Evolutionary conservation across 2,797 vertebrate genomes (phyloP).

Genomic region (Periparus ater): DNA sequence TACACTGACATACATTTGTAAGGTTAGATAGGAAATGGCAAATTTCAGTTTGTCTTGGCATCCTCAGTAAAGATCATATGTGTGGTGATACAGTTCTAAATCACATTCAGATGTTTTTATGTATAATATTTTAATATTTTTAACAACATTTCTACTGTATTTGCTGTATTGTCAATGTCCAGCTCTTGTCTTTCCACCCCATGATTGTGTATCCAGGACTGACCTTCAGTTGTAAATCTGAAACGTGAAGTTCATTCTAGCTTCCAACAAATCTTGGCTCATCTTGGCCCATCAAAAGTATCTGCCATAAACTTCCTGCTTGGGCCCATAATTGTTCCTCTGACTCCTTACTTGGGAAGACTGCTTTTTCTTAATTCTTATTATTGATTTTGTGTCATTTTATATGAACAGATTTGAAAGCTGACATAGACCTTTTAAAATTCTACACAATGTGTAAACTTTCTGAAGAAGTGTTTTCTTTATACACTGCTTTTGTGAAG

Average conservation of each 20-base stretch:
- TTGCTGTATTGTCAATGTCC: neutral
- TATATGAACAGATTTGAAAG: neutral
- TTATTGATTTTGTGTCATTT: neutral
- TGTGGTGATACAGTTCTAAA: neutral
- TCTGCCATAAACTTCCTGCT: neutral
- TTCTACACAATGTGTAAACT: neutral
- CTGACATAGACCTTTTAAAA: neutral
- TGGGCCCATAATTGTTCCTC: neutral
- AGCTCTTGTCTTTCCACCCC: neutral
- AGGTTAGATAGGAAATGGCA: neutral
- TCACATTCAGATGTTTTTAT: neutral
- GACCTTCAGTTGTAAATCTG: neutral
- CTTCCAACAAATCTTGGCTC: neutral
- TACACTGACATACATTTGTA: neutral
- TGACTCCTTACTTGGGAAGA: neutral
- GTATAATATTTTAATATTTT: neutral
- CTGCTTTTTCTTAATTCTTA: neutral
- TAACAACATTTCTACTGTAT: neutral
- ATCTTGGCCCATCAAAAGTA: neutral
- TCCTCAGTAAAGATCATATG: neutral
- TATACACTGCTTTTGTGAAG: neutral
- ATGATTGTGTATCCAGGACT: neutral
- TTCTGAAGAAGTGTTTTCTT: neutral
- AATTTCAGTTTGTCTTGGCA: neutral
- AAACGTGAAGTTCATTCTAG: neutral